phyloP scores from a whole-genome alignment of 2,888 invertebrate species.

The Neocrepidodera transversa region DNA sequence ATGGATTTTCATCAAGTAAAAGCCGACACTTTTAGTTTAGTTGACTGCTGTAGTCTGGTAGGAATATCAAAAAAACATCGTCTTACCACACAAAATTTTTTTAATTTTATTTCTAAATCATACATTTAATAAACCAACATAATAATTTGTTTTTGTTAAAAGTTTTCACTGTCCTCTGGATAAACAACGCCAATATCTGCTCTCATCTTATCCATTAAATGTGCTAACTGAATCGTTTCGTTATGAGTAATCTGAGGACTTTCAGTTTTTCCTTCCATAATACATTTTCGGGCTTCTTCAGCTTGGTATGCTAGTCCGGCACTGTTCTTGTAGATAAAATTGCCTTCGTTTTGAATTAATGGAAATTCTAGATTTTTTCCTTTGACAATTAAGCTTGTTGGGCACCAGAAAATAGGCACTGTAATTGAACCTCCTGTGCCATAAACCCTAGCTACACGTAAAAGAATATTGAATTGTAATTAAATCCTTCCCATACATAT shows the following conservation, averaged over 20 bases:
- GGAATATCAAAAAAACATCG: too few species aligned
- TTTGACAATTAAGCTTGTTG: conserved; percentile 70
- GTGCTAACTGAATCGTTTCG: conserved; percentile 73
- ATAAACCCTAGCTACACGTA: conserved; percentile 64
- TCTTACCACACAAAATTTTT: too few species aligned
- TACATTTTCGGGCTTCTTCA: conserved; percentile 75
- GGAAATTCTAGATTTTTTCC: conserved; percentile 69
- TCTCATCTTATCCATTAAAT: conserved; percentile 76
- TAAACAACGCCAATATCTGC: conserved; percentile 51
- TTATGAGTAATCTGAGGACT: conserved; percentile 72
- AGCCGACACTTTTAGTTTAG: too few species aligned
- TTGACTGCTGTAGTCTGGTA: too few species aligned
- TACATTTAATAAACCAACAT: too few species aligned
- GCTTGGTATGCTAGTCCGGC: conserved; percentile 81
- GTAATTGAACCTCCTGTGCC: conserved; percentile 74
- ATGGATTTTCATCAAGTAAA: too few species aligned
- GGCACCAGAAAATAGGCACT: conserved; percentile 76
- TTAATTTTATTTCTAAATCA: too few species aligned
- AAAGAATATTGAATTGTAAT: background rate
- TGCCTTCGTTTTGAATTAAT: conserved; percentile 68
- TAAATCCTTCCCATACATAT: background rate
- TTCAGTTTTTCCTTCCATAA: conserved; percentile 72
- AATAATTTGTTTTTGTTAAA: too few species aligned
- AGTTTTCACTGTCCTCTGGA: conserved; percentile 12
- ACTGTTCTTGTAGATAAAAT: conserved; percentile 67